Conservation (phyloP, 2,113 vertebrate species). For the Seriola quinqueradiata region DNA sequence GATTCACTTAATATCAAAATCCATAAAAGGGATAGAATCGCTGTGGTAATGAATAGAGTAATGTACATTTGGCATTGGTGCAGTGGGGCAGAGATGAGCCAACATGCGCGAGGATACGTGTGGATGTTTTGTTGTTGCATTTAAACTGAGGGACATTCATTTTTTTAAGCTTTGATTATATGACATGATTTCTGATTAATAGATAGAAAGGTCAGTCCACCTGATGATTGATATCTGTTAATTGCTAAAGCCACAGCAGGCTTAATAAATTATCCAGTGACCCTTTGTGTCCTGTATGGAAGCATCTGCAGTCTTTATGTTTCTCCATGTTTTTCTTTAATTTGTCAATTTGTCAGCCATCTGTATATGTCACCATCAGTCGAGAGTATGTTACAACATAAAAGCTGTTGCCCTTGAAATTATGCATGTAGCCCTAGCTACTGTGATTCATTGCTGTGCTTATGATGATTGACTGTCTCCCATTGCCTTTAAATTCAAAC, state of each 20-base stretch:
- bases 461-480: slow-evolving; percentile 16
- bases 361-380: not conserved
- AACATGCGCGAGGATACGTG: not conserved
- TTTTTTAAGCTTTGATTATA: not conserved
- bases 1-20: slow-evolving; percentile 58
- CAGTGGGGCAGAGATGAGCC: slow-evolving; percentile 16
- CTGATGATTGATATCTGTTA: not conserved
- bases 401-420: slow-evolving; percentile 23
- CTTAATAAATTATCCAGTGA: not conserved
- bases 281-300: not conserved
- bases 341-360: not conserved
- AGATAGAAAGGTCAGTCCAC: not conserved
- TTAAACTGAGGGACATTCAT: not conserved
- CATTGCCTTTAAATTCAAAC: slow-evolving; percentile 5
- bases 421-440: not conserved
- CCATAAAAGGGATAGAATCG: slow-evolving; percentile 1
- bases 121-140: not conserved
- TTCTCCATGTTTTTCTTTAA: slow-evolving; percentile 3
- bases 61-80: slow-evolving; percentile 18
- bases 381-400: slow-evolving; percentile 4
- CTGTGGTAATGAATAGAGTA: slow-evolving; percentile 35
- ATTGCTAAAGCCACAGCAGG: not conserved
- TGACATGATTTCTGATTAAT: not conserved
- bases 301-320: not conserved
- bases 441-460: slow-evolving; percentile 15